Base-by-base conservation (phyloP, 2,113 vertebrate genomes). In the Tapirus terrestris region DNA sequence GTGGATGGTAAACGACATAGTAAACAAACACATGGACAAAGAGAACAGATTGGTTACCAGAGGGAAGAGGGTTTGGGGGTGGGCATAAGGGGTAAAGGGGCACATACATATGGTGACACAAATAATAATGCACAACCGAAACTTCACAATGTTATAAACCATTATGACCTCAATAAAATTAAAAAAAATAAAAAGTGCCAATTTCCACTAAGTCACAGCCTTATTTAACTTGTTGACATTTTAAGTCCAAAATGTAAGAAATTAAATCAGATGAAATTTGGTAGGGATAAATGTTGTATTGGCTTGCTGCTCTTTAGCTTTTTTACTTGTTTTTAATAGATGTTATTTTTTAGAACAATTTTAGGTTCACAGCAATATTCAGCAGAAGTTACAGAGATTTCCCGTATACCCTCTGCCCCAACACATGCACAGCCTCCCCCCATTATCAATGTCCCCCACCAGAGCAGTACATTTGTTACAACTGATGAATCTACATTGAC, bases 241-340 rank as follows among this genome's bases (percentile, higher is more conserved):
- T 92, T 80, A 91, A 97, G 60, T 45, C 65, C 73, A 67, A 77
- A 25, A 33, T 70, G 33, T 87, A 96, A 87, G 60, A 96, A 67
- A 76, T 95, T 65, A 96, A 89, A 89, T 85, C 77, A 36, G 75
- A 90, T 95, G 53, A 92, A 95, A 96, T 70, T 72, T 83, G 58
- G 70, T 63, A 51, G 33, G 75, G 92, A 56, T 91, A 79, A 96
- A 70, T 29, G 77, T 48, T 53, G 8, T 31, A 56, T 60, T 83
- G 68, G 45, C 36, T 96, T 53, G 29, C 63, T 91, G 92, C 56
- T 79, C 65, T 91, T 79, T 95, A 86, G 56, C 25, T 45, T 72
- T 56, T 60, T 73, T 27, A 16, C 65, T 48, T 76, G 31, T 68
- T 92, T 79, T 87, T 20, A n/a, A 63, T 48, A 70, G 56, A 14